Evolutionary conservation across 2,113 vertebrate genomes (phyloP), one percentile per base, ranked within the genome.

Genomic region (Cercopithecus mona): DNA sequence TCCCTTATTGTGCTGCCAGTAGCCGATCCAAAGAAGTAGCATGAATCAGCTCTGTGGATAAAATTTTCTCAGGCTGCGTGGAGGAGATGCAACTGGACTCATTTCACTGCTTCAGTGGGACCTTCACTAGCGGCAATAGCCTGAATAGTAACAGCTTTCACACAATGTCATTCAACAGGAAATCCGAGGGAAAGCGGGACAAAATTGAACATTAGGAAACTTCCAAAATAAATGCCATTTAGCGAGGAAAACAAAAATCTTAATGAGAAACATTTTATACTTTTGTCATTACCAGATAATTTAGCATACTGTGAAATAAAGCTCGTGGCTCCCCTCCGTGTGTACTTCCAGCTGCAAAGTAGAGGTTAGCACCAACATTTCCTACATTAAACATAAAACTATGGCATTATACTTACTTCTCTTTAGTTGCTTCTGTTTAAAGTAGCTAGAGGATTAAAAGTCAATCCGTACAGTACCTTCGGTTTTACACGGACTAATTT

Each of bases 401-500:
- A 3, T 14, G 10, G 40, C 23, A 30, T 80, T 87, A 50, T 88
- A 68, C 8, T 81, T 73, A 75, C 16, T 16, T 61, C 83, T 92
- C 64, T 97, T 96, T 93, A 64, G 82, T 48, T 82, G 7, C 40
- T 80, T 92, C 18, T 79, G 84, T 97, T 92, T 96, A 66, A 66
- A 30, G 64, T 96, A 91, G 83, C 81, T 79, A 78, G 43, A 0
- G 0, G 12, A 88, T 91, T 90, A 95, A 97, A 97, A 97, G 84
- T 78, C 93, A 97, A 52, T 83, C 92, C 96, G 40, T 97, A 97
- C 70, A 87, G 93, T 97, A 94, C 88, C 61, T 97, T 97, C 94
- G 79, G 95, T 97, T 98, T 97, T 85, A 92, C 85, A 78, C 97
- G 88, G 97, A 97, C 98, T 98, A 94, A 98, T 98, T 98, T 98